These are phyloP conservation scores for Carassius gibelio DNA, from an alignment of 2,113 vertebrate genomes.

Conservation along the genomic window DNA sequence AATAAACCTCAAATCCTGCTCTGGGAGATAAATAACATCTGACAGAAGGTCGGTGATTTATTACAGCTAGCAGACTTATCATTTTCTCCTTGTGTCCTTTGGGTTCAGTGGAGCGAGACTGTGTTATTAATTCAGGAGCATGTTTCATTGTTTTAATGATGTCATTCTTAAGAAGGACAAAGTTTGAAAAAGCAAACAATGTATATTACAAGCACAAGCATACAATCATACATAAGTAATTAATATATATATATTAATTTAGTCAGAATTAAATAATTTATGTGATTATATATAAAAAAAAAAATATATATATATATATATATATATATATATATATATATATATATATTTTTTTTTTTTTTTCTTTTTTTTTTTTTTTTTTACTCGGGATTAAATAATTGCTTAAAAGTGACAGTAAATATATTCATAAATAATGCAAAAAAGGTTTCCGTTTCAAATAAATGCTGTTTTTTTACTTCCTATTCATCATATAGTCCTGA, in stretches of 20 bases:
- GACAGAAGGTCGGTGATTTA: conserved; percentile 1
- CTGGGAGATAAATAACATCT: conserved; percentile 3
- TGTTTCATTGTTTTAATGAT: neutral
- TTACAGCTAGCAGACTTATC: neutral
- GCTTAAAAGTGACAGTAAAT: too few relatives aligned
- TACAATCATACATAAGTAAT: neutral
- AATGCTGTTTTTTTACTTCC: too few relatives aligned
- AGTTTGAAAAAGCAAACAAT: neutral
- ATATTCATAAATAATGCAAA: too few relatives aligned
- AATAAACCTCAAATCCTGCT: neutral
- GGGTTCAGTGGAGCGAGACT: neutral
- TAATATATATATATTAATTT: neutral
- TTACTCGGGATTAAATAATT: too few relatives aligned
- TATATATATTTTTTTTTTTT: too few relatives aligned
- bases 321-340: too few relatives aligned
- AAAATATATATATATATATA: too few relatives aligned
- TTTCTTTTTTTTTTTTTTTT: too few relatives aligned
- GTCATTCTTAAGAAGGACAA: conserved; percentile 1
- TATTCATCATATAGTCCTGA: too few relatives aligned
- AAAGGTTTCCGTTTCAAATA: too few relatives aligned
- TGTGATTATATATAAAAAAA: too few relatives aligned
- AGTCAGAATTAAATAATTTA: too few relatives aligned
- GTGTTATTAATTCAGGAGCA: neutral
- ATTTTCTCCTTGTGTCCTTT: conserved; percentile 4
- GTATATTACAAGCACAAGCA: neutral